Percentiles rank a stretch among this genome's conserved stretches.
Conservation (phyloP, 2,797 vertebrate species). For the Gallinago nigripennis region DNA sequence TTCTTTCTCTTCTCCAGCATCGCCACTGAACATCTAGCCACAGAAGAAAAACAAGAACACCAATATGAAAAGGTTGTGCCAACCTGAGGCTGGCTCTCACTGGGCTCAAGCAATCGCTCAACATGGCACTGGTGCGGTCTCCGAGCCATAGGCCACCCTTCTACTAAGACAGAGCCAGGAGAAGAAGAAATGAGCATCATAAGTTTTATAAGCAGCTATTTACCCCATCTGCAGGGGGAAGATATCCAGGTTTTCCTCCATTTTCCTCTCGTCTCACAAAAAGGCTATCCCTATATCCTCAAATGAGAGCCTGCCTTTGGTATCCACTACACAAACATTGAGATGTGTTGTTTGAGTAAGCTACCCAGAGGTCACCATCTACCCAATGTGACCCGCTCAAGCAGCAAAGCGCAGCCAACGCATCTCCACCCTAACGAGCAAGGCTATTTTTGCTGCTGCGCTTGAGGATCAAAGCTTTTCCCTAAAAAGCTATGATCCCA, state of each 20-base stretch:
- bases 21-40: not conserved
- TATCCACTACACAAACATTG: not conserved
- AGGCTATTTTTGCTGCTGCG: not conserved
- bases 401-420: not conserved
- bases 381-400: not conserved
- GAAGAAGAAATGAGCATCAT: not conserved
- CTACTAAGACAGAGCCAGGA: not conserved
- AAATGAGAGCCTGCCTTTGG: not conserved
- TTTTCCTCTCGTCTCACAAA: not conserved
- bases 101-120: not conserved
- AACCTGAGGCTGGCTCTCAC: not conserved
- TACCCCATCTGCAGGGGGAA: not conserved
- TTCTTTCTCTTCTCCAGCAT: not conserved
- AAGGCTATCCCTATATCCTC: not conserved
- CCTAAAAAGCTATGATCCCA: not conserved
- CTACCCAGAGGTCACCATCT: not conserved
- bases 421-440: not conserved
- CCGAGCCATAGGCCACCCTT: not conserved
- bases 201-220: too few relatives aligned
- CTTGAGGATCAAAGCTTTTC: conserved; percentile 14
- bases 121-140: not conserved
- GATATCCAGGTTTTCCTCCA: not conserved
- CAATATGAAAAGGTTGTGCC: not conserved
- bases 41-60: not conserved
- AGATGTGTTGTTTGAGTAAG: not conserved